Evolutionary conservation across 1,140 invertebrate species (phyloP).

Genomic region (Chironomus tepperi): DNA sequence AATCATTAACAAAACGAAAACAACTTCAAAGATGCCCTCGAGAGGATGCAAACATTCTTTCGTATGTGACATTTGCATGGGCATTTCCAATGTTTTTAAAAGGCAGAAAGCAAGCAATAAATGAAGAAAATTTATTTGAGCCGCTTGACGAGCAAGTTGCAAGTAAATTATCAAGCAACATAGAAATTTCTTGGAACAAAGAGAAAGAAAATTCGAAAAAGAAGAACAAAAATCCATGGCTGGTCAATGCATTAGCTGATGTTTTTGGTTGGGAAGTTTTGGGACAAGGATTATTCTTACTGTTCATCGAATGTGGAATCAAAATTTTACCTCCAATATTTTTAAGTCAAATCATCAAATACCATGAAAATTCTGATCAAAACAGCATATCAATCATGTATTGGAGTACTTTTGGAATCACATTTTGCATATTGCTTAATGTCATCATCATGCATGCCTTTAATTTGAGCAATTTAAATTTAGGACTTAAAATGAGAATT

Average conservation of each 20-base stretch:
- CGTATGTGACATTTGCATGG: not conserved
- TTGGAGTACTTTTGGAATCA: not conserved
- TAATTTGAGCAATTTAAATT: not conserved
- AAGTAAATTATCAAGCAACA: not conserved
- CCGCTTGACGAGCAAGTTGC: not conserved
- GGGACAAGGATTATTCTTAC: not conserved
- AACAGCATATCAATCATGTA: conserved; percentile 34
- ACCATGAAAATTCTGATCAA: conserved; percentile 28
- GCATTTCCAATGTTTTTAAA: not conserved
- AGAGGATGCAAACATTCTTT: not conserved
- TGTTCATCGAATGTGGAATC: not conserved
- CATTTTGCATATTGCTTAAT: conserved; percentile 24
- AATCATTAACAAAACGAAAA: not conserved
- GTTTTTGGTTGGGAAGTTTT: not conserved
- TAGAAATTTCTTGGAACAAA: not conserved
- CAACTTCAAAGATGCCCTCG: not conserved
- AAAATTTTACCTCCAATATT: not conserved
- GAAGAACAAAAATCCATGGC: not conserved
- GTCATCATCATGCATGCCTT: conserved; percentile 26
- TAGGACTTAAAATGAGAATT: conserved; percentile 25
- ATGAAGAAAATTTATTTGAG: not conserved
- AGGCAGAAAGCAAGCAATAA: not conserved
- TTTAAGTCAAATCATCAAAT: not conserved
- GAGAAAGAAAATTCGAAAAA: not conserved
- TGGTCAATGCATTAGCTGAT: not conserved